A percentile compares a stretch with the other conserved stretches of the same genome.
These are phyloP conservation scores for Cheumatopsyche charites DNA, from an alignment of 1,140 invertebrate species.

Conservation along the genomic window DNA sequence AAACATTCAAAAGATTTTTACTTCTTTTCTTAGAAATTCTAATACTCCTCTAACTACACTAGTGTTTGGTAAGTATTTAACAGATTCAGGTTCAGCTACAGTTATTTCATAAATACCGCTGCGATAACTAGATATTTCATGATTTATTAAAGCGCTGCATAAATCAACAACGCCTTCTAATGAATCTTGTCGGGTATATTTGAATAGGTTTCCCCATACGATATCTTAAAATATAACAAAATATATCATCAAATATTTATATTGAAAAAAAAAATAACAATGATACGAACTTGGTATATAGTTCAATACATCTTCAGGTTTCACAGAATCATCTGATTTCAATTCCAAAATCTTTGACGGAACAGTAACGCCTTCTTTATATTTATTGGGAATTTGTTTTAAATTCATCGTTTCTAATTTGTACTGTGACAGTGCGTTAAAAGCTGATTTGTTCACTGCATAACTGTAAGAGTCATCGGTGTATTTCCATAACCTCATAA, in stretches of 20 bases:
- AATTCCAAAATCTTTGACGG: constrained; percentile 4
- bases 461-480: not conserved
- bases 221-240: constrained; percentile 13
- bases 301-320: constrained; percentile 16
- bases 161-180: constrained; percentile 5
- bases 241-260: not conserved
- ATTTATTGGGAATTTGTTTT: constrained; percentile 27
- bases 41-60: constrained; percentile 26
- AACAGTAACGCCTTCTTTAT: constrained; percentile 11
- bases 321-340: not conserved
- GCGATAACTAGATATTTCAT: constrained; percentile 28
- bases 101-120: constrained; percentile 22
- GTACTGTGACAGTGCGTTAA: constrained; percentile 21
- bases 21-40: constrained; percentile 29
- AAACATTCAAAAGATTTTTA: not conserved
- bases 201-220: constrained; percentile 32
- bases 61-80: constrained; percentile 20
- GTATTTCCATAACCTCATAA: constrained; percentile 27
- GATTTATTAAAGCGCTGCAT: constrained; percentile 13
- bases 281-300: constrained; percentile 21
- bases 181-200: not conserved
- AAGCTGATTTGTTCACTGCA: not conserved
- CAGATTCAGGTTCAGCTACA: constrained; percentile 20
- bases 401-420: not conserved
- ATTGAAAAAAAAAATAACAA: not conserved